Conservation (phyloP, 2,797 vertebrate species). For the Leucoraja ocellata region DNA sequence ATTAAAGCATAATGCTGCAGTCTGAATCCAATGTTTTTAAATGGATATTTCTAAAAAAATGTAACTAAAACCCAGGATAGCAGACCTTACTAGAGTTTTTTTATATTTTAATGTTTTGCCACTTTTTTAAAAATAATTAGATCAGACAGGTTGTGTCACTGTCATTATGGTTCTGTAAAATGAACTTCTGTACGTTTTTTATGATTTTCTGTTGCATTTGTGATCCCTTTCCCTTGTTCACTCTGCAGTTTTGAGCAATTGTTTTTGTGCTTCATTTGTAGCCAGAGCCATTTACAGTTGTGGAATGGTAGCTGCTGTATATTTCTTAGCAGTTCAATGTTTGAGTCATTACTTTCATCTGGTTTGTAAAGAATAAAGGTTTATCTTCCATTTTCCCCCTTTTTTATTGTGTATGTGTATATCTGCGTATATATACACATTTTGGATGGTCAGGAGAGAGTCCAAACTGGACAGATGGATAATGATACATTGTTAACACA, state of each 20-base stretch:
- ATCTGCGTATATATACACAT: slow-evolving; percentile 35
- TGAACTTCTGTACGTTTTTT: slow-evolving; percentile 32
- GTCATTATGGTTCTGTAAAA: slow-evolving; percentile 25
- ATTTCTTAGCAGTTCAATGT: slow-evolving; percentile 37
- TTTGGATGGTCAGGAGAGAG: neutral
- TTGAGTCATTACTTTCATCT: slow-evolving; percentile 35
- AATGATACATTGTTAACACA: neutral
- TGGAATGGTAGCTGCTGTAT: slow-evolving; percentile 33
- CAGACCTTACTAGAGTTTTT: slow-evolving; percentile 33
- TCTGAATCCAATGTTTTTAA: slow-evolving; percentile 37
- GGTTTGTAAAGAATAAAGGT: slow-evolving; percentile 40
- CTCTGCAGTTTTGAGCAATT: slow-evolving; percentile 27
- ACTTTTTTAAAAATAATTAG: slow-evolving; percentile 23
- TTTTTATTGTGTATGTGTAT: slow-evolving; percentile 47
- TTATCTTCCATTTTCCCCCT: slow-evolving; percentile 47
- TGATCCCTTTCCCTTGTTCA: neutral
- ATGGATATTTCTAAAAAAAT: slow-evolving; percentile 35
- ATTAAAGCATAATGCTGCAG: slow-evolving; percentile 34
- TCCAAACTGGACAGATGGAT: neutral
- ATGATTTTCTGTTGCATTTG: slow-evolving; percentile 30
- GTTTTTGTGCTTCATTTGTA: slow-evolving; percentile 36
- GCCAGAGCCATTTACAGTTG: slow-evolving; percentile 36
- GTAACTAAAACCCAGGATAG: slow-evolving; percentile 24
- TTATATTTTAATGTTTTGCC: slow-evolving; percentile 38
- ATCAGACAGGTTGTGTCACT: slow-evolving; percentile 25